phyloP scores from a whole-genome alignment of 2,797 vertebrate genomes.

The Spinus olivaceus region DNA sequence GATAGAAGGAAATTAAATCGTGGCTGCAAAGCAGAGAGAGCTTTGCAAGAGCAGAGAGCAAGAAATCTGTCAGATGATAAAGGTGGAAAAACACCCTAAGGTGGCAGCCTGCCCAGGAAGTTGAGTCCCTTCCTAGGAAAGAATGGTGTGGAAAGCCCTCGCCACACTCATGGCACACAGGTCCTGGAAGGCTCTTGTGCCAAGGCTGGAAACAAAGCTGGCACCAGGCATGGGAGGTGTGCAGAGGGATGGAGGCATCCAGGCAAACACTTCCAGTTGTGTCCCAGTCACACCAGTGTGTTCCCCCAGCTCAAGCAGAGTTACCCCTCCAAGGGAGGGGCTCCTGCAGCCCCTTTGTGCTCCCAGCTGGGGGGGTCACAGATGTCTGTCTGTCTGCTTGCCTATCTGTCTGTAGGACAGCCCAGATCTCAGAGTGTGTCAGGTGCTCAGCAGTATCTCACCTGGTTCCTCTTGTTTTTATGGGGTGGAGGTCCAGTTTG shows the following conservation, averaged over 20 bases:
- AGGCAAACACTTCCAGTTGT: accelerated
- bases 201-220: background rate
- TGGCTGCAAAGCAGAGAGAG: background rate
- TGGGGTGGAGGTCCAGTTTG: background rate
- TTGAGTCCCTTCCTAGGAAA: background rate
- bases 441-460: background rate
- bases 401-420: background rate
- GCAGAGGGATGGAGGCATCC: background rate
- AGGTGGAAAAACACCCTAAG: background rate
- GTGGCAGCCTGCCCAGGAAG: background rate
- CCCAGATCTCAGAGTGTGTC: background rate
- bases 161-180: accelerated
- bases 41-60: background rate
- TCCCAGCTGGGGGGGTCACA: accelerated
- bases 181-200: background rate
- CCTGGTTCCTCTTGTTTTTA: background rate
- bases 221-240: background rate
- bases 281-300: background rate
- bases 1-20: background rate
- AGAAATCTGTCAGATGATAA: background rate
- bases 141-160: background rate
- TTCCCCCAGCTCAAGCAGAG: background rate
- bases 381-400: background rate
- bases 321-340: background rate
- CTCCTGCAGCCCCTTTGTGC: background rate